Evolutionary conservation across 2,888 invertebrate genomes (phyloP).

Genomic region (Brachyptera putata): DNA sequence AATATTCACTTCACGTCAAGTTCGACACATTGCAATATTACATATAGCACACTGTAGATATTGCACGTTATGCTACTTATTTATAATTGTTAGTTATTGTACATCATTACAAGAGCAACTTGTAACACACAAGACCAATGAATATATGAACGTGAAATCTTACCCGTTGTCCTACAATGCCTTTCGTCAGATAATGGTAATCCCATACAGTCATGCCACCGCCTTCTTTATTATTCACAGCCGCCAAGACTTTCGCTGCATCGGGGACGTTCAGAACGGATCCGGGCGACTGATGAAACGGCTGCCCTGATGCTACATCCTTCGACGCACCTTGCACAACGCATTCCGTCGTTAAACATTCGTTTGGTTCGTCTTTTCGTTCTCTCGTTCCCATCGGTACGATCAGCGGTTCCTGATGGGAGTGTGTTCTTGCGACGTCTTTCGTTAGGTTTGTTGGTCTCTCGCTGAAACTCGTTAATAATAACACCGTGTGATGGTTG

Average conservation of each 20-base stretch:
- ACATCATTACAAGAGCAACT: too few species aligned
- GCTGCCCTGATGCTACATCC: background rate
- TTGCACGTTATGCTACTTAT: too few species aligned
- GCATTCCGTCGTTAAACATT: background rate
- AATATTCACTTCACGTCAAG: too few species aligned
- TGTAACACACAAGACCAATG: too few species aligned
- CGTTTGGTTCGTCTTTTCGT: background rate
- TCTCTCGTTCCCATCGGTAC: background rate
- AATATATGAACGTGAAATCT: too few species aligned
- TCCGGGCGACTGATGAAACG: slow-evolving; percentile 36
- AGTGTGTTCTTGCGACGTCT: background rate
- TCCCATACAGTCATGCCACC: slow-evolving; percentile 34
- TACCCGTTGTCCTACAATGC: slow-evolving; percentile 30
- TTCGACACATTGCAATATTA: too few species aligned
- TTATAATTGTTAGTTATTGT: too few species aligned
- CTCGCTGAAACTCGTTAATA: slow-evolving; percentile 2
- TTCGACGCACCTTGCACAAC: background rate
- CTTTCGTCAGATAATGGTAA: slow-evolving; percentile 33
- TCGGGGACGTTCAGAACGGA: slow-evolving; percentile 45
- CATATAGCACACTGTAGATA: too few species aligned
- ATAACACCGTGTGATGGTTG: slow-evolving; percentile 9
- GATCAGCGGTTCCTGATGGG: background rate
- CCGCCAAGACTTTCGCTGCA: slow-evolving; percentile 40
- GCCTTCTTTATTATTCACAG: slow-evolving; percentile 38
- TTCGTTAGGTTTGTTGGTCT: background rate